Conservation (phyloP, 2,113 vertebrate species). For the Leucoraja erinaceus region DNA sequence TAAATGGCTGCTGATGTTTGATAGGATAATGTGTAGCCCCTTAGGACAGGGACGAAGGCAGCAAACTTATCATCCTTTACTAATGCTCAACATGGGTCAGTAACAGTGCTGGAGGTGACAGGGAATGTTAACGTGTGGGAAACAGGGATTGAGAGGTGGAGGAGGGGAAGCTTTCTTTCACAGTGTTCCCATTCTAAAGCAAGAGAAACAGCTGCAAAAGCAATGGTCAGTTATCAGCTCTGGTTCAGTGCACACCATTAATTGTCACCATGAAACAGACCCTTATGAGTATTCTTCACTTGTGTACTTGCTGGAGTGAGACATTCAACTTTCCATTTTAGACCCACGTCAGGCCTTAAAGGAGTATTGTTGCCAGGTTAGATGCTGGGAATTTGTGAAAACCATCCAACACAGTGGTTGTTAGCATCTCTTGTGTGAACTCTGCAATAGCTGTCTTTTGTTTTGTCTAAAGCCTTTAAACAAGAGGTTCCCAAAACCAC, state of each 20-base stretch:
- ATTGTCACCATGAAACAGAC: constrained; percentile 61
- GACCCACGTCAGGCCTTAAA: constrained; percentile 19
- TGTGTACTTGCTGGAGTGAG: constrained; percentile 22
- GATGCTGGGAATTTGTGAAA: constrained; percentile 29
- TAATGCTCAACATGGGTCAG: constrained; percentile 78
- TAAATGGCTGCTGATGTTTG: constrained; percentile 75
- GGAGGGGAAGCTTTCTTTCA: constrained; percentile 65
- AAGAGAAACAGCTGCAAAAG: constrained; percentile 71
- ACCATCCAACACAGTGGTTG: neutral
- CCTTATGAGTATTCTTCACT: constrained; percentile 61
- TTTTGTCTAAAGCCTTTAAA: constrained; percentile 5
- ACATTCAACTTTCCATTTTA: constrained; percentile 27
- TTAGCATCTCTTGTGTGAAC: neutral
- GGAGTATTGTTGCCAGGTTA: neutral
- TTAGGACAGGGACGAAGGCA: constrained; percentile 75
- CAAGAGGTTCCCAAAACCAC: neutral
- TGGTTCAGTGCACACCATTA: constrained; percentile 72
- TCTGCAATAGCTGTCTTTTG: neutral
- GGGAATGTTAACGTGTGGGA: constrained; percentile 74
- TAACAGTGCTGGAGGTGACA: constrained; percentile 75
- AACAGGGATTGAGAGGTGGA: constrained; percentile 68
- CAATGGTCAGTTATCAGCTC: constrained; percentile 57
- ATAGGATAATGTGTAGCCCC: constrained; percentile 77
- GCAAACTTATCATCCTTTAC: constrained; percentile 83
- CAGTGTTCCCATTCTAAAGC: constrained; percentile 71